A percentile compares a stretch with the other conserved stretches of the same genome.
Evolutionary conservation across 2,113 vertebrate species (phyloP).

Genomic region (Dipodomys spectabilis): DNA sequence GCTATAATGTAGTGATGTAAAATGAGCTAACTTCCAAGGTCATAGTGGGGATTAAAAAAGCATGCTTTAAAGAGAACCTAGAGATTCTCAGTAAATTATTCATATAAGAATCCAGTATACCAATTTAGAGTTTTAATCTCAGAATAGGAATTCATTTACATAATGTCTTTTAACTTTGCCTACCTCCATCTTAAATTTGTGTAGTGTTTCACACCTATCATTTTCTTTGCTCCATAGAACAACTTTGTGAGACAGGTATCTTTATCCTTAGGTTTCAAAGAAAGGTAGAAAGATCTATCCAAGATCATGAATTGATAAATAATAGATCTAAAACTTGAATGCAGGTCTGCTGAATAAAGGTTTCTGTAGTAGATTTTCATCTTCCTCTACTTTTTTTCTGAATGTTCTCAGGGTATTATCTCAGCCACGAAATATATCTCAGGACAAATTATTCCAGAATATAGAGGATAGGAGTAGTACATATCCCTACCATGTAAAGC

Average conservation of each 20-base stretch:
- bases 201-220: neutral
- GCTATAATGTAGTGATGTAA: neutral
- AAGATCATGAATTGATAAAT: neutral
- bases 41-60: neutral
- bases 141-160: neutral
- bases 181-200: neutral
- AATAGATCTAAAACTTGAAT: neutral
- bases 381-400: neutral
- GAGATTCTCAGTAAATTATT: neutral
- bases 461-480: neutral
- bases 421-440: too few species aligned
- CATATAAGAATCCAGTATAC: neutral
- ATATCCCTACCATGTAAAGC: neutral
- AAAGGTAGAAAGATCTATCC: neutral
- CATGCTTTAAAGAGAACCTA: neutral
- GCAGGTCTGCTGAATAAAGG: neutral
- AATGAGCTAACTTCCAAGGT: neutral
- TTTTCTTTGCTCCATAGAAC: neutral
- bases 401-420: neutral
- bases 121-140: neutral
- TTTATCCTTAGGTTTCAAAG: neutral
- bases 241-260: neutral
- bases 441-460: neutral
- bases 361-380: neutral
- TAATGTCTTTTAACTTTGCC: neutral